A percentile compares a stretch with the other conserved stretches of the same genome.
Evolutionary conservation across 2,888 invertebrate genomes (phyloP).

Genomic region (Nephrocerus scutellatus): DNA sequence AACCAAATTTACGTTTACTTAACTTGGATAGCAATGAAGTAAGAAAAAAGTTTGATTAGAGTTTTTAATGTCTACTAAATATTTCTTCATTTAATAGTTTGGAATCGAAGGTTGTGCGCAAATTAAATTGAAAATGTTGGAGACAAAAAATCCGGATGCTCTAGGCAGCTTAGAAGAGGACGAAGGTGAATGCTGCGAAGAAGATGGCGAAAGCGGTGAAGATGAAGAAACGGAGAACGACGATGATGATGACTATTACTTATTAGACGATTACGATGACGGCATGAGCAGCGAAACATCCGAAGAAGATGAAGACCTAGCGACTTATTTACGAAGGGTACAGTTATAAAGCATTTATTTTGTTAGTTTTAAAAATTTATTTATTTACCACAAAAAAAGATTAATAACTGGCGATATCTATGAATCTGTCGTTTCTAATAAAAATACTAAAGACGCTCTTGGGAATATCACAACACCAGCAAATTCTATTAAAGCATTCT

Average conservation of each 20-base stretch:
- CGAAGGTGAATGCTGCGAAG: slow-evolving; percentile 45
- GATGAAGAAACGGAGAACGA: slow-evolving; percentile 29
- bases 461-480: slow-evolving; percentile 9
- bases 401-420: too few species aligned
- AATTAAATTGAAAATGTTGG: slow-evolving; percentile 44
- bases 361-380: too few species aligned
- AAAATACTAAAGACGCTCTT: too few species aligned
- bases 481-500: slow-evolving; percentile 37
- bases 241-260: slow-evolving; percentile 38
- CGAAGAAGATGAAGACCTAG: slow-evolving; percentile 31
- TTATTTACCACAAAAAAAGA: slow-evolving; percentile 24
- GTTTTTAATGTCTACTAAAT: too few species aligned
- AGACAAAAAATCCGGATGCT: slow-evolving; percentile 49
- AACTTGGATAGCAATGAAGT: slow-evolving; percentile 58
- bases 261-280: slow-evolving; percentile 55
- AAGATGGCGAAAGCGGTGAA: slow-evolving; percentile 47
- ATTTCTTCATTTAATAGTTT: slow-evolving; percentile 38
- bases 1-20: slow-evolving; percentile 51
- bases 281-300: slow-evolving; percentile 49
- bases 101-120: slow-evolving; percentile 49
- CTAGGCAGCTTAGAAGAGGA: slow-evolving; percentile 57
- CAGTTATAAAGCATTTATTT: too few species aligned
- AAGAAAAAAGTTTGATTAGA: too few species aligned
- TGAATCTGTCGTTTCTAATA: too few species aligned
- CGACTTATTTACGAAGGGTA: too few species aligned